These are phyloP conservation scores for Chiloscyllium plagiosum DNA, from an alignment of 2,113 vertebrate genomes.

Conservation along the genomic window DNA sequence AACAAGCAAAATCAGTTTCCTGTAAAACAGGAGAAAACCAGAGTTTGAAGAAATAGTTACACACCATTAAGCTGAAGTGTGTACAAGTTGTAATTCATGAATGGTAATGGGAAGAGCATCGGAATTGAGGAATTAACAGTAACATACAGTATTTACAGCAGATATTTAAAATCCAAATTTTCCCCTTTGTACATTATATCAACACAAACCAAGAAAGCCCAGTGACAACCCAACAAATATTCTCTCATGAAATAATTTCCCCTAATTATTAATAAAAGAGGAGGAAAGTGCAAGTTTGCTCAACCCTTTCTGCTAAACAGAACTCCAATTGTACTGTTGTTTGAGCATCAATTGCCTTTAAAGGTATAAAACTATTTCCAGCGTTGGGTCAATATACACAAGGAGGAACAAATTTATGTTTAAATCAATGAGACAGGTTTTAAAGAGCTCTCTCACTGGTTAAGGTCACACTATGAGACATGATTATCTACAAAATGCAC, in stretches of 20 bases:
- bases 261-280: background rate
- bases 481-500: background rate
- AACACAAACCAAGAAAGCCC: background rate
- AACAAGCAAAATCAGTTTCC: constrained; percentile 97
- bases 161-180: background rate
- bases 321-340: background rate
- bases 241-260: background rate
- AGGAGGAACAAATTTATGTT: background rate
- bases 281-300: background rate
- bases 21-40: constrained; percentile 51
- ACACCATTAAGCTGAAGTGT: background rate
- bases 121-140: background rate
- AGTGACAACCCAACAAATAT: background rate
- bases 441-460: background rate
- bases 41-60: constrained; percentile 5
- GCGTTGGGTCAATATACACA: background rate
- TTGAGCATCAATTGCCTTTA: background rate
- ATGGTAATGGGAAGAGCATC: background rate
- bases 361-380: background rate
- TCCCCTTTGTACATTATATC: background rate
- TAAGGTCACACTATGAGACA: background rate
- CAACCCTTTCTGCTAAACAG: background rate
- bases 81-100: background rate
- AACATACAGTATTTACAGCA: background rate
- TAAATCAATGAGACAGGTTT: background rate